These are phyloP conservation scores for Meta bourneti DNA, from an alignment of 2,888 invertebrate genomes.

Conservation along the genomic window DNA sequence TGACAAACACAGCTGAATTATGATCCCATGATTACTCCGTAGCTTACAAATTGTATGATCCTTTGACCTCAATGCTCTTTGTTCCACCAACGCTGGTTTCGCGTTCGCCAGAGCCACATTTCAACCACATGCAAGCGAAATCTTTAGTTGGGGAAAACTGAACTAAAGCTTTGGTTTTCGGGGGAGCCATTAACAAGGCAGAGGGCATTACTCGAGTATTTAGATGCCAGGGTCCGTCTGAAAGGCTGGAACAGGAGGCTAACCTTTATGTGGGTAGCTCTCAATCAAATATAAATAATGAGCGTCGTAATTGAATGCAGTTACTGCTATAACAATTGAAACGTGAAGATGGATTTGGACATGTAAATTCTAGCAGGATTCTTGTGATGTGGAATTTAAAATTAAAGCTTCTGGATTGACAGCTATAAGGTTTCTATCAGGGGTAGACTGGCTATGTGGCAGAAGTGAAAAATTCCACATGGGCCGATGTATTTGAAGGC, in stretches of 20 bases:
- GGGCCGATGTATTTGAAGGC: no score
- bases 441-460: no score
- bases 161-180: constrained; percentile 23
- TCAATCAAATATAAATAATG: constrained; percentile 1
- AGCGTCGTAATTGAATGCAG: neutral
- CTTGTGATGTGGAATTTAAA: no score
- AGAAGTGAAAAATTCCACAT: no score
- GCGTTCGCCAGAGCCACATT: neutral
- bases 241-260: neutral
- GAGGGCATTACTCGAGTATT: neutral
- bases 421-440: no score
- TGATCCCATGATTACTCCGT: constrained; percentile 49
- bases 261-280: neutral
- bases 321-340: neutral
- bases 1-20: constrained; percentile 52
- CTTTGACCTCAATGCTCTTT: constrained; percentile 46
- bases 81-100: constrained; percentile 23
- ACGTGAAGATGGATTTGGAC: no score
- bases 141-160: constrained; percentile 7
- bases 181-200: constrained; percentile 1
- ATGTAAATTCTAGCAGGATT: no score
- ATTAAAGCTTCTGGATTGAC: no score
- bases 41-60: constrained; percentile 26
- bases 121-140: neutral
- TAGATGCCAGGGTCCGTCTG: neutral